Base-by-base conservation (phyloP, 2,113 vertebrate species). In the Lamprotornis superbus region DNA sequence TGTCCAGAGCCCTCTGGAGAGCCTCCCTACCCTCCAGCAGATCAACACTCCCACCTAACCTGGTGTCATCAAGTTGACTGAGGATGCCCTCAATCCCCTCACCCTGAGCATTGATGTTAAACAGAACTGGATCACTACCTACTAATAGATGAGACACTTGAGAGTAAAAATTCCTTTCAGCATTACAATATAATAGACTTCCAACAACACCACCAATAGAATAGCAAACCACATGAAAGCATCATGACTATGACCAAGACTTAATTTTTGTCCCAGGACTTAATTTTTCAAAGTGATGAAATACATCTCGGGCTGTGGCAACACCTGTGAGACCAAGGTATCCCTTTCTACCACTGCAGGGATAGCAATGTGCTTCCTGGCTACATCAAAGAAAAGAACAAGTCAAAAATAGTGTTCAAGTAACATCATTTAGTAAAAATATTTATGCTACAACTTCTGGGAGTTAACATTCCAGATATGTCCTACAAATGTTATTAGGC, bases 1-100 rank as follows among this genome's bases (percentile, higher is more conserved):
- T 27, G 4, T 37, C 35, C 56, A 75, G 40, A 40, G 7, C 22
- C 11, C 40, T 65, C 37, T 42, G 33, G 0, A 42, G 37, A 87
- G 5, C 37, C 37, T 86, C 52, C 23, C 33, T 46, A 17, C 35
- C 35, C 7, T 40, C 16, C 15, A 70, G n/a, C 40, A 60, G 39
- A 44, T 11, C 27, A 78, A 39, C 27, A n/a, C 9, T 44, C 27
- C 55, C 11, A 12, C 12, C 3, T 30, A 39, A 1, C 10, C 19
- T 35, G 17, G 14, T 56, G 30, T 35, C 11, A 21, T 15, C 47
- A 52, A 77, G 12, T 5, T 47, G 52, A 39, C 16, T 31, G 23
- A 73, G 10, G 11, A 5, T 44, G 3, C 27, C 13, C 63, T 42
- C 2, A 0, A 21, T 28, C 6, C 13, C 20, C 21, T 52, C 22